Conservation (phyloP, 2,797 vertebrate genomes). For the Pangasius djambal region DNA sequence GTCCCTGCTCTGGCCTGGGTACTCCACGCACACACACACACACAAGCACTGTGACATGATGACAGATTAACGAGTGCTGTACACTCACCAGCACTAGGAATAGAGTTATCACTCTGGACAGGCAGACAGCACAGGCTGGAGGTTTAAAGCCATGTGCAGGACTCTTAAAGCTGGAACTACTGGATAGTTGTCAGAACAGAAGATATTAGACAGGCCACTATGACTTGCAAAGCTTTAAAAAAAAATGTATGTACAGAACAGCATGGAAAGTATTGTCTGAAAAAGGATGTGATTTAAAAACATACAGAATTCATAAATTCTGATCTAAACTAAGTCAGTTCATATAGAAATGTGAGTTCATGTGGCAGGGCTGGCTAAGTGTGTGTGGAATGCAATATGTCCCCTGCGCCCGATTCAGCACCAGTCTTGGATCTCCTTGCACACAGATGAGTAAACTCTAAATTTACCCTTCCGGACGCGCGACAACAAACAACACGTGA, state of each 20-base stretch:
- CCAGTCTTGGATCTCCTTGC: neutral
- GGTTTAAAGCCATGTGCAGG: slow-evolving; percentile 62
- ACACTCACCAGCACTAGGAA: slow-evolving; percentile 82
- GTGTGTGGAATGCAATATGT: neutral
- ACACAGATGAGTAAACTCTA: slow-evolving; percentile 32
- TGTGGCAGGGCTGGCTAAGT: neutral
- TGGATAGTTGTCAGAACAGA: neutral
- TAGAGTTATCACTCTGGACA: slow-evolving; percentile 76
- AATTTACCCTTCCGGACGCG: slow-evolving; percentile 54
- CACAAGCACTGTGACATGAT: slow-evolving; percentile 45
- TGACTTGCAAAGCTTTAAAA: neutral
- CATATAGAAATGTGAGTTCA: neutral
- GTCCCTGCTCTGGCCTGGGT: slow-evolving; percentile 38
- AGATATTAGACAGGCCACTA: neutral
- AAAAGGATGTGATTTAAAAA: neutral
- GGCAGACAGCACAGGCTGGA: slow-evolving; percentile 69
- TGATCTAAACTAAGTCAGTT: neutral
- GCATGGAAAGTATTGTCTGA: neutral
- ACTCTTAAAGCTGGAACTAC: slow-evolving; percentile 11
- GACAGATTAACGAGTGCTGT: slow-evolving; percentile 76
- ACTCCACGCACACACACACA: slow-evolving; percentile 27
- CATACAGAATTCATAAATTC: neutral
- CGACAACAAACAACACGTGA: slow-evolving; percentile 75
- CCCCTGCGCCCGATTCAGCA: neutral
- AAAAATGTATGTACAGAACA: neutral